A percentile compares a stretch with the other conserved stretches of the same genome.
These are phyloP conservation scores for Zosterops hypoxanthus DNA, from an alignment of 2,113 vertebrate species.

Conservation along the genomic window DNA sequence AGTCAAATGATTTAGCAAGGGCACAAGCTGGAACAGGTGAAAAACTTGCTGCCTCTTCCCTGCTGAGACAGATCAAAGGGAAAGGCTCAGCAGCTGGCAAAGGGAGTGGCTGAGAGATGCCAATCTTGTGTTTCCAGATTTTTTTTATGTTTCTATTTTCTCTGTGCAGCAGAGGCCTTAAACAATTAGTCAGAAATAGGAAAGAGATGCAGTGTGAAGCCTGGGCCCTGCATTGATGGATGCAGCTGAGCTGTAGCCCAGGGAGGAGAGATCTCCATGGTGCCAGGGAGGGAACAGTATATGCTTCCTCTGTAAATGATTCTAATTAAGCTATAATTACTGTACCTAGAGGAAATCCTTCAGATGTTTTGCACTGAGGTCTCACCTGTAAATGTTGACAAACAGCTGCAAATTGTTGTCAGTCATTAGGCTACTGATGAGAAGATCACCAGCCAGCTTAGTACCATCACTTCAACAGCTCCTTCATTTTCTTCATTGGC, in stretches of 20 bases:
- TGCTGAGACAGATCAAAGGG: neutral
- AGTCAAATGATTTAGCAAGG: neutral
- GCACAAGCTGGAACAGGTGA: neutral
- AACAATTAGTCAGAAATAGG: neutral
- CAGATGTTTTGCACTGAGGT: neutral
- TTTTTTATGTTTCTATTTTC: neutral
- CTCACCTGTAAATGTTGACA: neutral
- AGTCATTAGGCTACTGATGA: neutral
- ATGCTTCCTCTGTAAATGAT: neutral
- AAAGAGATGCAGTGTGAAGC: neutral
- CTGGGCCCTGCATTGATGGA: neutral
- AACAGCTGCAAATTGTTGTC: constrained; percentile 4
- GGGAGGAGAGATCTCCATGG: neutral
- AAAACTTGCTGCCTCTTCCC: neutral
- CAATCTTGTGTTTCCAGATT: neutral
- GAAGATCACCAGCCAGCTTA: neutral
- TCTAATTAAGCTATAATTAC: constrained; percentile 41
- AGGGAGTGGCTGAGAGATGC: neutral
- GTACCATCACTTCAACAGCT: neutral
- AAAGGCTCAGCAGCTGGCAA: neutral
- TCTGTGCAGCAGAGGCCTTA: neutral
- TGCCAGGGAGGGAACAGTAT: neutral
- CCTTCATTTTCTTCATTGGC: neutral
- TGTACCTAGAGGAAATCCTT: constrained; percentile 22
- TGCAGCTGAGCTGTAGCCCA: neutral